A percentile compares a stretch with the other conserved stretches of the same genome.
Evolutionary conservation across 1,140 invertebrate species (phyloP).

Genomic region (Frieseomelitta varia): DNA sequence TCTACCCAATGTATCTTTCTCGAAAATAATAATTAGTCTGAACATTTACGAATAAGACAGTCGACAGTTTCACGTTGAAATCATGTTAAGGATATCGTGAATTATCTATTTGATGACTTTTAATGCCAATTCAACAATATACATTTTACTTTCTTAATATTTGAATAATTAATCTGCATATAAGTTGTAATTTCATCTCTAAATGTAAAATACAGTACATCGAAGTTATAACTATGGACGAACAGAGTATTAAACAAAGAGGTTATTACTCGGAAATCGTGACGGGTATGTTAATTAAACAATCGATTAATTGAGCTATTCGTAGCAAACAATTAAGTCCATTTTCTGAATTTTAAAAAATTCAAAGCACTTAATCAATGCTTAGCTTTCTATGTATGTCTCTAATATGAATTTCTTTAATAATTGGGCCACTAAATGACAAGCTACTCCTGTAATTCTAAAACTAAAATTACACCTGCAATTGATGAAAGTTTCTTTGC

Average conservation of each 20-base stretch:
- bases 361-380: neutral
- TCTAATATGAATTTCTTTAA: too few species aligned
- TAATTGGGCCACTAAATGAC: too few species aligned
- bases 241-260: slow-evolving; percentile 3
- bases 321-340: too few species aligned
- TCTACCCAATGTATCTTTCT: neutral
- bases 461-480: too few species aligned
- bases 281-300: slow-evolving; percentile 36
- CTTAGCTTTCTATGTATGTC: too few species aligned
- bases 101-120: neutral
- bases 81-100: too few species aligned
- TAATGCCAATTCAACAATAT: neutral
- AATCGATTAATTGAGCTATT: neutral
- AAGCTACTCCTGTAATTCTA: too few species aligned
- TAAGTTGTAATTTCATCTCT: neutral
- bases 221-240: neutral
- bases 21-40: neutral
- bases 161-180: neutral
- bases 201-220: neutral
- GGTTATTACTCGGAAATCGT: slow-evolving; percentile 70
- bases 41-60: neutral
- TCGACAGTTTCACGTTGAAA: neutral
- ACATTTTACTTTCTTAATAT: neutral
- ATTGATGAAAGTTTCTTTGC: too few species aligned
- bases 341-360: slow-evolving; percentile 1